Evolutionary conservation across 2,113 vertebrate genomes (phyloP).

Genomic region (Stictonetta naevosa): DNA sequence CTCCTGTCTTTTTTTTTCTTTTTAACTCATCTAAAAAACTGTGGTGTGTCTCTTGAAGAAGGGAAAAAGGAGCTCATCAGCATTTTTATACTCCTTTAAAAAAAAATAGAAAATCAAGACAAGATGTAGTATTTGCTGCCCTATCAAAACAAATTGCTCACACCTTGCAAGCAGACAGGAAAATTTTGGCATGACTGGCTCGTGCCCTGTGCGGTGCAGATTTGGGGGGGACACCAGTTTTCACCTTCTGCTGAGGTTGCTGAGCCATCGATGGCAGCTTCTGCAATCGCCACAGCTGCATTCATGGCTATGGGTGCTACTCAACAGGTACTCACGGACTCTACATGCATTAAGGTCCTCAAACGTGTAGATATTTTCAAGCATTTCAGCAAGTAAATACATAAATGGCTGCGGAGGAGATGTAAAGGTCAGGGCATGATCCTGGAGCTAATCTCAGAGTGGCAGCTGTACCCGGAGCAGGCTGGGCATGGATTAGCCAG

Average conservation of each 20-base stretch:
- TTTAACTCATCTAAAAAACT: not conserved
- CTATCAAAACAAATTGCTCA: not conserved
- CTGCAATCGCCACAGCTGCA: fast-evolving
- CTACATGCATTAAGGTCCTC: not conserved
- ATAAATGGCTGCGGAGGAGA: not conserved
- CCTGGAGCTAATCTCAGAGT: slow-evolving; percentile 44
- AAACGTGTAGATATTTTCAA: not conserved
- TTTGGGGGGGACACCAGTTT: not conserved
- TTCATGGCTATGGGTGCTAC: not conserved
- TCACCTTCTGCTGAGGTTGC: not conserved
- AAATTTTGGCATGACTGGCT: not conserved
- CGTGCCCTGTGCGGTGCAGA: fast-evolving
- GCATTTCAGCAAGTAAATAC: not conserved
- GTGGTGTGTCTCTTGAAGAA: not conserved
- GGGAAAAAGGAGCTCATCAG: not conserved
- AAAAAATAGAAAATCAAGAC: not conserved
- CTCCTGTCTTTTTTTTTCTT: not conserved
- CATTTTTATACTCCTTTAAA: not conserved
- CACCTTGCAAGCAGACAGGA: not conserved
- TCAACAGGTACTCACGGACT: not conserved
- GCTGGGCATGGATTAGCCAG: not conserved
- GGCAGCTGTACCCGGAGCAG: not conserved
- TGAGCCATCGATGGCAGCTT: fast-evolving
- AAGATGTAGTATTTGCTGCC: not conserved
- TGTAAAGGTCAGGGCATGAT: slow-evolving; percentile 5